A percentile compares a stretch with the other conserved stretches of the same genome.
Evolutionary conservation across 1,140 invertebrate genomes (phyloP).

Genomic region (Diprion similis): DNA sequence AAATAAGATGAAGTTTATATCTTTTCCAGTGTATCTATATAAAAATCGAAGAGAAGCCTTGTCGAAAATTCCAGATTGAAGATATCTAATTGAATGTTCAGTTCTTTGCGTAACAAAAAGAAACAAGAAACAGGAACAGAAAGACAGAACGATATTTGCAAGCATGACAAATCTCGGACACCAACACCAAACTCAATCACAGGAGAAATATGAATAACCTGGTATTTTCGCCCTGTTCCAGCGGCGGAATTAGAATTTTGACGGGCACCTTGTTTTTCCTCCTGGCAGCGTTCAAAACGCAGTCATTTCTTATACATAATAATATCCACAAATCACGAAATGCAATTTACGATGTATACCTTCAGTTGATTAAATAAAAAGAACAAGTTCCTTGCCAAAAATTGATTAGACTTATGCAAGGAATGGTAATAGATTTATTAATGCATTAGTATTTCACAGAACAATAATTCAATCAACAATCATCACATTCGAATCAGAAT

Average conservation of each 20-base stretch:
- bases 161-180: constrained; percentile 32
- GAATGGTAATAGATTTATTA: too few species aligned
- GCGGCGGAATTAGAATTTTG: constrained; percentile 57
- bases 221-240: constrained; percentile 50
- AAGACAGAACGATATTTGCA: constrained; percentile 8
- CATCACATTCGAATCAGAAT: too few species aligned
- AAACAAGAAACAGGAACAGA: not conserved
- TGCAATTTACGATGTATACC: not conserved
- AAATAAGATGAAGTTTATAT: too few species aligned
- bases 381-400: too few species aligned
- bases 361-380: not conserved
- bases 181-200: constrained; percentile 40
- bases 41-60: too few species aligned
- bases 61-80: too few species aligned
- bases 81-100: too few species aligned
- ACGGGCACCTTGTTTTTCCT: constrained; percentile 61
- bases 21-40: too few species aligned
- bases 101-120: not conserved
- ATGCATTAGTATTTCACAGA: too few species aligned
- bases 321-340: not conserved
- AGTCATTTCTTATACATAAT: constrained; percentile 4
- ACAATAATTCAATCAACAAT: too few species aligned
- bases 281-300: constrained; percentile 51
- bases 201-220: constrained; percentile 55
- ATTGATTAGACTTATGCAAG: too few species aligned